Base-by-base conservation (phyloP, 2,888 invertebrate genomes). In the Ormyrus thymus region DNA sequence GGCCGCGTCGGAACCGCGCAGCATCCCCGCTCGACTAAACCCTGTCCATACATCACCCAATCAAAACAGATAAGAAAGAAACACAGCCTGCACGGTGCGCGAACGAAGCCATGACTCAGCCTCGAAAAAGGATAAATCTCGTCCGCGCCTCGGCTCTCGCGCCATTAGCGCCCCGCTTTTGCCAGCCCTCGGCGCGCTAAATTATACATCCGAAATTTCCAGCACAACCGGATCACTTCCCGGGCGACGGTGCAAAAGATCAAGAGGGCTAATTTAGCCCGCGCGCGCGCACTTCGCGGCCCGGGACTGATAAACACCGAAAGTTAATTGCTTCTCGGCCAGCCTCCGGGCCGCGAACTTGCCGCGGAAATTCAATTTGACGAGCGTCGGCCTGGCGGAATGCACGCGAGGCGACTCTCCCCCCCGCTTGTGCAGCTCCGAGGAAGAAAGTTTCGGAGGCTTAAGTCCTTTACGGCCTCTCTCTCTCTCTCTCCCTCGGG, bases 251-350 rank as follows among this genome's bases (percentile, higher is more conserved):
- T 29, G 29, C 29, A 29, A 29, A 29, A 29, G 29, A 29, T 29
- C 29, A 29, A 29, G 29, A 29, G 0, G 55, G 7, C 13, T n/a
- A 48, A 29, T 58, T n/a, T 29, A 15, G 10, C 69, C 13, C 55
- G 7, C 10, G 15, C 15, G 7, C 29, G 48, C 50, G 0, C 51
- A 74, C 65, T 74, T 65, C 43, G 58, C 50, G n/a, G 56, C 55
- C 15, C 46, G 51, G 11, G 11, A 45, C 43, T 50, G 50, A 51
- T 58, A 69, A 62, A 69, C 68, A 55, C 43, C 29, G 69, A 55
- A 69, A 69, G 64, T 70, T 70, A 69, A 76, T 76, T 64, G 69
- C 8, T 64, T 70, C 70, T 76, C 70, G 58, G 70, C 70, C 51
- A 76, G 76, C 45, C 53, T 29, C 48, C 7, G 0, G 15, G 45